Conservation (phyloP, 1,140 invertebrate species). For the Fopius arisanus region DNA sequence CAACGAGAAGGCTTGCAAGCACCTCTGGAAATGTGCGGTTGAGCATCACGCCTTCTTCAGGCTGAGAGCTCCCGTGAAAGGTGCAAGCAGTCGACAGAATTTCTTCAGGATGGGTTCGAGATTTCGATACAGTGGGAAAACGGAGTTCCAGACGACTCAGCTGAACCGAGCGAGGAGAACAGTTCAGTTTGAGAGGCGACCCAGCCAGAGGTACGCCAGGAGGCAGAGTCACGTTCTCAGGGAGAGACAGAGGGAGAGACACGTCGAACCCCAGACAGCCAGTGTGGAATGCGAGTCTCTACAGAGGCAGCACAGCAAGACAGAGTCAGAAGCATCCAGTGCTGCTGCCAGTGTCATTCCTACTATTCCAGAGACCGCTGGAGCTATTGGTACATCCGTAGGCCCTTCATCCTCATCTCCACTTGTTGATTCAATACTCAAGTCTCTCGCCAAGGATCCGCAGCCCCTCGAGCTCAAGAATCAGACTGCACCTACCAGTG, state of each 20-base stretch:
- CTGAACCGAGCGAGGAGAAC: slow-evolving; percentile 86
- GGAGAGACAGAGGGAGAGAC: slow-evolving; percentile 76
- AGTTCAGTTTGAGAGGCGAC: slow-evolving; percentile 93
- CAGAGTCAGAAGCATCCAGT: slow-evolving; percentile 60
- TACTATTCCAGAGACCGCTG: slow-evolving; percentile 31
- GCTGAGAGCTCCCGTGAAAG: slow-evolving; percentile 88
- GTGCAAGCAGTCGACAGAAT: slow-evolving; percentile 88
- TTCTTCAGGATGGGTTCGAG: slow-evolving; percentile 97
- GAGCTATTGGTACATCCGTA: slow-evolving; percentile 40
- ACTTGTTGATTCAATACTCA: slow-evolving; percentile 66
- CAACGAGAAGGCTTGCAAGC: slow-evolving; percentile 98
- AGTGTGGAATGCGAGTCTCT: slow-evolving; percentile 60
- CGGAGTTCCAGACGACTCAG: slow-evolving; percentile 95
- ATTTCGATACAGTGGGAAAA: slow-evolving; percentile 93
- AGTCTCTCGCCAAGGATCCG: slow-evolving; percentile 68
- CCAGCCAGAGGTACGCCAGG: slow-evolving; percentile 94
- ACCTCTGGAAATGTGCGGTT: slow-evolving; percentile 99
- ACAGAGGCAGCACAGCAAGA: slow-evolving; percentile 66
- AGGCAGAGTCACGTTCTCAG: slow-evolving; percentile 84
- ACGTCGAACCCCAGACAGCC: slow-evolving; percentile 38
- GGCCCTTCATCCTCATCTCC: slow-evolving; percentile 48
- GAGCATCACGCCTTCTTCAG: slow-evolving; percentile 99
- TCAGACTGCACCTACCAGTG: slow-evolving; percentile 56
- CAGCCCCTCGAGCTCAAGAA: slow-evolving; percentile 65
- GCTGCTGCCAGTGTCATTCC: neutral